Evolutionary conservation across 23 tunicate genomes (phyloP), one percentile per base, ranked within the genome.

Genomic region (Styela plicata): DNA sequence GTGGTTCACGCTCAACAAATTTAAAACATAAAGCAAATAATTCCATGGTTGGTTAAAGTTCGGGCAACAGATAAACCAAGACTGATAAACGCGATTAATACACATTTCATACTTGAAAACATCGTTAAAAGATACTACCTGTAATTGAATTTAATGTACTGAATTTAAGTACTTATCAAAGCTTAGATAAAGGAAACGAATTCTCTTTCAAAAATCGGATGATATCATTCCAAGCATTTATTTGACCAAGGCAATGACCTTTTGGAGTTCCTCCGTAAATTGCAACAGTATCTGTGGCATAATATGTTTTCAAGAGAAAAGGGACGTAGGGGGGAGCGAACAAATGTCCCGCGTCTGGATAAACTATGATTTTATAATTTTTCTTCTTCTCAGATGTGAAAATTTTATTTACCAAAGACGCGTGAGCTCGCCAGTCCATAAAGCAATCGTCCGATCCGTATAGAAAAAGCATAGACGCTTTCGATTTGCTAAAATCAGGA

Each of bases 281-380:
- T 13, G 57, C 57, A 7, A 44, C 57, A 44, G 7, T 44, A 5
- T 44, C 13, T 7, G 57, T 5, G 57, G 7, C 57, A 44, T 44
- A 44, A 13, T 5, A 44, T 7, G 57, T 5, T 44, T 44, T 13
- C 57, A 5, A 5, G 10, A 44, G 10, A 44, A 44, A 13, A 5
- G 81, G 81, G 17, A 17, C 37, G 65, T 36, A 13, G 29, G 81
- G 81, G 7, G 81, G 65, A 16, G 21, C 24, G 25, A 76, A 0
- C 0, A 76, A 24, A 37, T 76, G 81, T 22, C 81, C 81, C 0
- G 81, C 27, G 7, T 24, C 81, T 25, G 0, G 70, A 27, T 52
- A 76, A 10, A 37, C 21, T 7, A 7, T 23, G 16, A 76, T 44
- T 37, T 44, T 76, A 29, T 76, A 76, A 16, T 76, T 76, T 1